A percentile compares a stretch with the other conserved stretches of the same genome.
These are phyloP conservation scores for Caligus rogercresseyi DNA, from an alignment of 1,140 invertebrate species.

Conservation along the genomic window DNA sequence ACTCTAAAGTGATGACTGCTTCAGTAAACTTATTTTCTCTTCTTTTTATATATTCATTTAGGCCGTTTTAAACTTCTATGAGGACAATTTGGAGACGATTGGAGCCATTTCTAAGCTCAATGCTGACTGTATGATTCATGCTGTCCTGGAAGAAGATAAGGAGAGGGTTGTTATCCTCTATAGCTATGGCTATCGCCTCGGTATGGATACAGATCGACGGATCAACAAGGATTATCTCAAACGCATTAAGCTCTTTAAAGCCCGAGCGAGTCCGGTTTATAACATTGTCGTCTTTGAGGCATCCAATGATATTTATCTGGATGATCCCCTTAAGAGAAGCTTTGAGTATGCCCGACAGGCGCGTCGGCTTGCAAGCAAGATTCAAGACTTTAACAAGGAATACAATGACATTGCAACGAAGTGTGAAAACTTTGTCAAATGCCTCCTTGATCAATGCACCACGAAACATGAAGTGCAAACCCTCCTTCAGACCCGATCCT, in stretches of 20 bases:
- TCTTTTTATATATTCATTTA: too few species aligned
- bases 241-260: constrained; percentile 16
- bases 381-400: constrained; percentile 31
- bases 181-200: constrained; percentile 1
- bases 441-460: constrained; percentile 11
- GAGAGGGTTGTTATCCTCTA: constrained; percentile 8
- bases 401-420: constrained; percentile 14
- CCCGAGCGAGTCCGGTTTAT: constrained; percentile 16
- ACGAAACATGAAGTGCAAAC: constrained; percentile 18
- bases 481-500: constrained; percentile 14
- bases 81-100: constrained; percentile 1
- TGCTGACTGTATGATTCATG: constrained; percentile 17
- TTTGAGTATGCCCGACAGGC: constrained; percentile 57
- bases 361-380: constrained; percentile 63
- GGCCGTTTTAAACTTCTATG: constrained; percentile 12
- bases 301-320: constrained; percentile 5
- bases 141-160: constrained; percentile 11
- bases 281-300: constrained; percentile 8
- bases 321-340: constrained; percentile 9
- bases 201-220: constrained; percentile 10
- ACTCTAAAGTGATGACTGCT: too few species aligned
- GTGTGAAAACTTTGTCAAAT: constrained; percentile 14
- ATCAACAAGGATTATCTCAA: constrained; percentile 19
- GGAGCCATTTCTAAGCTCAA: constrained; percentile 10
- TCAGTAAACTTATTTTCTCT: too few species aligned